A percentile compares a stretch with the other conserved stretches of the same genome.
phyloP scores from a whole-genome alignment of 2,113 vertebrate genomes.

The Enhydra lutris region DNA sequence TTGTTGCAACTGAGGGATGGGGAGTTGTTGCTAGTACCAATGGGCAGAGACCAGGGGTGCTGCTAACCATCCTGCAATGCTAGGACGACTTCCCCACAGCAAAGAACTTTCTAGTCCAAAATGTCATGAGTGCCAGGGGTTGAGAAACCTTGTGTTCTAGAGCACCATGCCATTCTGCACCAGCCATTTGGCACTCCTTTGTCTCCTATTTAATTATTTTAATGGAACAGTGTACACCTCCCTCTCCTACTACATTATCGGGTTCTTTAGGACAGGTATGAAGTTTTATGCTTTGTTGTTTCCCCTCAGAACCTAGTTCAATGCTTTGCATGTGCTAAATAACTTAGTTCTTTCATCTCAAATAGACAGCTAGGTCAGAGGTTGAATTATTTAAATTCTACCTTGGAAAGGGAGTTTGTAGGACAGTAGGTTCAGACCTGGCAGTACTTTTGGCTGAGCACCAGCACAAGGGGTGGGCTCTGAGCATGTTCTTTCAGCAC shows the following conservation, averaged over 20 bases:
- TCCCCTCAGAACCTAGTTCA: conserved; percentile 26
- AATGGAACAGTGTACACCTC: background rate
- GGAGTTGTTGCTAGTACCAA: background rate
- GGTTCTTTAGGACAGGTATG: background rate
- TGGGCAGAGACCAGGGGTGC: background rate
- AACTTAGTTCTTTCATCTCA: conserved; percentile 64
- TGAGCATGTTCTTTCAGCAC: background rate
- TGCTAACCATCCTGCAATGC: background rate
- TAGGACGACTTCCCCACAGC: background rate
- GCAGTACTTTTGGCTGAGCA: background rate
- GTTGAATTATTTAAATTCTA: conserved; percentile 67
- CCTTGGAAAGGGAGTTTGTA: conserved; percentile 27
- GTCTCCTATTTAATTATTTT: background rate
- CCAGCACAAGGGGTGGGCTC: background rate
- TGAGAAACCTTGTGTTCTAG: background rate
- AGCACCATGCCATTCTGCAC: background rate
- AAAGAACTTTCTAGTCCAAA: background rate
- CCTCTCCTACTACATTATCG: background rate
- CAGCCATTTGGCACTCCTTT: background rate
- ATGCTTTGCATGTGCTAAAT: conserved; percentile 46
- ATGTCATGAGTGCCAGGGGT: background rate
- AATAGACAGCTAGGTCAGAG: conserved; percentile 45
- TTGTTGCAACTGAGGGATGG: background rate
- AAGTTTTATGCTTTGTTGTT: background rate
- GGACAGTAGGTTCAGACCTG: background rate